Percentiles rank a stretch among this genome's conserved stretches.
These are phyloP conservation scores for Diphyllodes magnificus DNA, from an alignment of 2,113 vertebrate species.

Conservation along the genomic window DNA sequence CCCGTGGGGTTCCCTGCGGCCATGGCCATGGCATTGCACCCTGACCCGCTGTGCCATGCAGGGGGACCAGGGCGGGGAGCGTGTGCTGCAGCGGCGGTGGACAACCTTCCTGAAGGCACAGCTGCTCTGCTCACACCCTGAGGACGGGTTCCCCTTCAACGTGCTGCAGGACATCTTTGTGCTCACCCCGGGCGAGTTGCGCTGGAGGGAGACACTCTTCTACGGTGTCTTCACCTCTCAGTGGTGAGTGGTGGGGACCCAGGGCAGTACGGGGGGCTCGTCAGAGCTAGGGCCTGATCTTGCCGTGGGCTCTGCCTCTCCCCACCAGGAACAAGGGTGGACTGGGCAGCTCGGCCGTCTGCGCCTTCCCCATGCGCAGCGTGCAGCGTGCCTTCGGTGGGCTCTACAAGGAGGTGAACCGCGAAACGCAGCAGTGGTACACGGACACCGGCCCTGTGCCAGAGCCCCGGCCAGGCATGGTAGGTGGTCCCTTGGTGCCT, in stretches of 20 bases:
- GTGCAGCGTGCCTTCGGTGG: slow-evolving; percentile 85
- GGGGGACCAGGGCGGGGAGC: slow-evolving; percentile 91
- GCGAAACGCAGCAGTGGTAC: slow-evolving; percentile 96
- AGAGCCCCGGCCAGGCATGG: slow-evolving; percentile 86
- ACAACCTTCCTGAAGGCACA: slow-evolving; percentile 95
- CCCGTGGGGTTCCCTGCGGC: rapidly evolving
- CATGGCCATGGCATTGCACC: rapidly evolving
- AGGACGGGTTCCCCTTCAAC: slow-evolving; percentile 94
- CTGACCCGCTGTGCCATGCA: neutral
- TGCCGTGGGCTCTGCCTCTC: rapidly evolving
- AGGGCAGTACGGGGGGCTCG: rapidly evolving
- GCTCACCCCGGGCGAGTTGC: slow-evolving; percentile 77
- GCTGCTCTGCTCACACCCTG: slow-evolving; percentile 85
- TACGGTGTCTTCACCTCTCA: slow-evolving; percentile 95
- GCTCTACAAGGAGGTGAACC: slow-evolving; percentile 91
- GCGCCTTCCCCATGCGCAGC: slow-evolving; percentile 87
- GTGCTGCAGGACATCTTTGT: slow-evolving; percentile 94
- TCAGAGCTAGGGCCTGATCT: neutral
- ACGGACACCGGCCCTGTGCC: slow-evolving; percentile 83
- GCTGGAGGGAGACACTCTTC: slow-evolving; percentile 84
- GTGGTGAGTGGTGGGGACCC: slow-evolving; percentile 71
- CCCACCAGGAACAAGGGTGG: slow-evolving; percentile 83
- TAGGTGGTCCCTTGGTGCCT: slow-evolving; percentile 21
- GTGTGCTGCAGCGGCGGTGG: slow-evolving; percentile 95
- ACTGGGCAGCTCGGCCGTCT: slow-evolving; percentile 86